Evolutionary conservation across 2,888 invertebrate species (phyloP).

Genomic region (Sylvicola fuscatus): DNA sequence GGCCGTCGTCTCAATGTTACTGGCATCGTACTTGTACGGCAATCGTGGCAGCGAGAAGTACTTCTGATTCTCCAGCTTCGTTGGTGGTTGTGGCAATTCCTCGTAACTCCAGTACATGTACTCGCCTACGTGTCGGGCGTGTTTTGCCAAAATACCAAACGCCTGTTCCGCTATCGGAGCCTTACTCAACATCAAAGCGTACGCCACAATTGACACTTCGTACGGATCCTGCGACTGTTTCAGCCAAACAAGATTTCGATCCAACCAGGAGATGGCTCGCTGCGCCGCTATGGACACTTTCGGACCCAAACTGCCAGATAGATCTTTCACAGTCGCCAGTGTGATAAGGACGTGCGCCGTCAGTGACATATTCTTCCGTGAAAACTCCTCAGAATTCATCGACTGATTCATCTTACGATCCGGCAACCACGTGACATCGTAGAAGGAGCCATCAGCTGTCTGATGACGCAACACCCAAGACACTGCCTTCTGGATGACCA

Average conservation of each 20-base stretch:
- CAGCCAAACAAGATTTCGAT: conserved; percentile 57
- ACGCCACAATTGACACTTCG: conserved; percentile 73
- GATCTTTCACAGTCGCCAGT: conserved; percentile 62
- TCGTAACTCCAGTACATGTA: conserved; percentile 73
- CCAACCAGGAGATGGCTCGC: conserved; percentile 59
- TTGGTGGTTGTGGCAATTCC: conserved; percentile 57
- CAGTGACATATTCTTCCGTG: conserved; percentile 62
- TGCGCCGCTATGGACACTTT: conserved; percentile 56
- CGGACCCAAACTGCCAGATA: conserved; percentile 51
- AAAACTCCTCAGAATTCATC: conserved; percentile 30
- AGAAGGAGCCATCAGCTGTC: conserved; percentile 67
- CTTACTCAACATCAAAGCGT: conserved; percentile 64
- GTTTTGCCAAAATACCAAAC: conserved; percentile 45
- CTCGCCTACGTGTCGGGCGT: conserved; percentile 52
- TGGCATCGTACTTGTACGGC: conserved; percentile 73
- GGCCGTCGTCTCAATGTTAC: conserved; percentile 83
- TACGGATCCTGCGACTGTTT: conserved; percentile 53
- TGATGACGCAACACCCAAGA: conserved; percentile 76
- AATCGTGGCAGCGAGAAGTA: conserved; percentile 74
- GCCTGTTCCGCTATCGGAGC: conserved; percentile 74
- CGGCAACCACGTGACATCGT: conserved; percentile 69
- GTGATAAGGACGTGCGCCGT: conserved; percentile 89
- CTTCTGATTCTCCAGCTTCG: conserved; percentile 76
- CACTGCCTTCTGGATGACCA: conserved; percentile 65
- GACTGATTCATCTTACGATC: conserved; percentile 75